Evolutionary conservation across 2,797 vertebrate genomes (phyloP).

Genomic region (Brachyalestes nurse): DNA sequence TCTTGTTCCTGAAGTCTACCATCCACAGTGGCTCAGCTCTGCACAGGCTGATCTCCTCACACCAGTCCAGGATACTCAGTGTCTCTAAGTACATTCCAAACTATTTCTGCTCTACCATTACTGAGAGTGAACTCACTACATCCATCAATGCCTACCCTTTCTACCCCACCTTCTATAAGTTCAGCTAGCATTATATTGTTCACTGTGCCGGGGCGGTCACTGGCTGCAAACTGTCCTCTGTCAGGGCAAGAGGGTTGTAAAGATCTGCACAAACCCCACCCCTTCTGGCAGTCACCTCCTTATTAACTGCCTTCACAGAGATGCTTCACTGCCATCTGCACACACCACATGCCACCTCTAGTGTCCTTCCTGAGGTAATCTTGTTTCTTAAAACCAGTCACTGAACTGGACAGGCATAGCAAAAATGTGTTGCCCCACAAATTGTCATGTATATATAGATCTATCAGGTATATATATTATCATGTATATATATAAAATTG

Average conservation of each 20-base stretch:
- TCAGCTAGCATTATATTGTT: not conserved
- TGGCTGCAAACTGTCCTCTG: not conserved
- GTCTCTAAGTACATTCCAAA: not conserved
- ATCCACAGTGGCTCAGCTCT: not conserved
- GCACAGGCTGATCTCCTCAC: not conserved
- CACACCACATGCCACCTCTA: not conserved
- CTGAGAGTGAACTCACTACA: not conserved
- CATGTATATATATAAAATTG: too few species aligned
- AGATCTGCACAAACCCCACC: not conserved
- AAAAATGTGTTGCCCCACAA: too few species aligned
- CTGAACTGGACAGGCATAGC: not conserved
- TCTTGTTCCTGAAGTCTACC: not conserved
- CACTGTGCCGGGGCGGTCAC: too few species aligned
- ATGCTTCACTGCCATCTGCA: not conserved
- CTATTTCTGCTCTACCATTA: not conserved
- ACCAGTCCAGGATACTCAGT: not conserved
- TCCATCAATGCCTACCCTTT: not conserved
- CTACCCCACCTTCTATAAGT: not conserved
- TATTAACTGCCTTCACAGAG: not conserved
- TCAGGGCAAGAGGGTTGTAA: not conserved
- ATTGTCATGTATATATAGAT: too few species aligned
- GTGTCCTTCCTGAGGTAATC: not conserved
- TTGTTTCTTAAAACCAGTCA: not conserved
- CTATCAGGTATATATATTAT: too few species aligned
- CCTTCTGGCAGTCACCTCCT: not conserved